phyloP scores from a whole-genome alignment of 2,888 invertebrate genomes.

The Aleiodes leptofemur region DNA sequence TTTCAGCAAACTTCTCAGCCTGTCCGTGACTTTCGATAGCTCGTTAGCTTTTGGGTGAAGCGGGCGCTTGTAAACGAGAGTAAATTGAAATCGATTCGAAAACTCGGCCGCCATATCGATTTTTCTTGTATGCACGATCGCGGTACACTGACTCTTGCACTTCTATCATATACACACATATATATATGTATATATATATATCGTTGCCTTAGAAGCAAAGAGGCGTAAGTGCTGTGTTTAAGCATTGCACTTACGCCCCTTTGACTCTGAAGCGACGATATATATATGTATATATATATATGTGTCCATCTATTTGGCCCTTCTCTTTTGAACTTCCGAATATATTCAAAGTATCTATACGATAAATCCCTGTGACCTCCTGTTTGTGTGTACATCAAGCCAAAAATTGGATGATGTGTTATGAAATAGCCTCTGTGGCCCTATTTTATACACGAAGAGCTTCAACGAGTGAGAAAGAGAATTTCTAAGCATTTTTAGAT shows the following conservation, averaged over 20 bases:
- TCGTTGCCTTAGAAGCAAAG: too few relatives aligned
- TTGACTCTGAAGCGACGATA: too few relatives aligned
- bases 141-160: constrained; percentile 7
- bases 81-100: constrained; percentile 74
- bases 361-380: not conserved
- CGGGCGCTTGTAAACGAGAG: constrained; percentile 72
- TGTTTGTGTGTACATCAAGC: not conserved
- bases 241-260: too few relatives aligned
- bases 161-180: too few relatives aligned
- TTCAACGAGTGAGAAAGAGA: not conserved
- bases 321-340: constrained; percentile 3
- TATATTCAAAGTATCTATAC: not conserved
- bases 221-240: too few relatives aligned
- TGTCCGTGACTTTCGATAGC: constrained; percentile 74
- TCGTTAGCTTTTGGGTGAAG: constrained; percentile 66
- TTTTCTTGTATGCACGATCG: constrained; percentile 36
- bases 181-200: too few relatives aligned
- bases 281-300: not conserved
- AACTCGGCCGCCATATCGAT: constrained; percentile 54
- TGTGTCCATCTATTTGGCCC: not conserved
- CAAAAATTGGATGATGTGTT: constrained; percentile 37
- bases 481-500: constrained; percentile 3
- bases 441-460: constrained; percentile 6
- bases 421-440: not conserved
- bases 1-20: constrained; percentile 69